These are phyloP conservation scores for Tyria jacobaeae DNA, from an alignment of 2,888 invertebrate genomes.

Conservation along the genomic window DNA sequence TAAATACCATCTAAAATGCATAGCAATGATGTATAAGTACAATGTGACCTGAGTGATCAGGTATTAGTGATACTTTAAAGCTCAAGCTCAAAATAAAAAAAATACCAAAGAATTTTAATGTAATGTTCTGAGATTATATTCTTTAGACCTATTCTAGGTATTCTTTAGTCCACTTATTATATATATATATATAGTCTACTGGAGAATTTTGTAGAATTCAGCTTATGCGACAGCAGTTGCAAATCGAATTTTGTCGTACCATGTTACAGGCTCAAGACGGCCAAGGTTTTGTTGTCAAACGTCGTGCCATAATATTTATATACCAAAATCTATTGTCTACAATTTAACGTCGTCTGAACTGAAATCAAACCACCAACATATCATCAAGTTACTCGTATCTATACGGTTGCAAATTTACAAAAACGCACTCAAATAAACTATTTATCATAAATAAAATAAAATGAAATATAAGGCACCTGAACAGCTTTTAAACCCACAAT, in stretches of 20 bases:
- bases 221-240: too few species aligned
- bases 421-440: constrained; percentile 31
- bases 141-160: too few species aligned
- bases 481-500: too few species aligned
- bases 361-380: constrained; percentile 37
- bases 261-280: too few species aligned
- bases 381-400: constrained; percentile 49
- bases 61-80: background rate
- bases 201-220: too few species aligned
- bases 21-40: background rate
- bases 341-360: constrained; percentile 23
- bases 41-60: background rate
- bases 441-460: background rate
- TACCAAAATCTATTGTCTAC: background rate
- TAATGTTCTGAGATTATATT: too few species aligned
- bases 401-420: constrained; percentile 62
- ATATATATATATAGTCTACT: too few species aligned
- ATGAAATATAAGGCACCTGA: too few species aligned
- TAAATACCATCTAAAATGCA: background rate
- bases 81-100: too few species aligned
- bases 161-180: too few species aligned
- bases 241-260: too few species aligned
- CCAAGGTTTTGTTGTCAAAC: too few species aligned
- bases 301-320: background rate
- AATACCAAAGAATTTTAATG: background rate